Base-by-base conservation (phyloP, 2,797 vertebrate genomes). In the Diglossa cyanea region DNA sequence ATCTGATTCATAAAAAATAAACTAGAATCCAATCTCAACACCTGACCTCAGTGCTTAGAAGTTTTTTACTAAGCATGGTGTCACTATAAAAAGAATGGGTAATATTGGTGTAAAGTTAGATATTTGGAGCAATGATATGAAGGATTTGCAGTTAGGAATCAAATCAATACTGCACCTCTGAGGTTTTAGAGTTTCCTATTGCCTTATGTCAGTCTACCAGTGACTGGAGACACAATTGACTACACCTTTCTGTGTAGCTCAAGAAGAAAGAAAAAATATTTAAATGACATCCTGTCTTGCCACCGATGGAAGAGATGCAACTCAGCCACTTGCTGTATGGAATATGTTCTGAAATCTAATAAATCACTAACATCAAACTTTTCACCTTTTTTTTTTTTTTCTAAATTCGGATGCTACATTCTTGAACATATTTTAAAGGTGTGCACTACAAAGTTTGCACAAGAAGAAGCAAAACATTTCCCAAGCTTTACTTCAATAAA, bases 1-100 rank as follows among this genome's bases (percentile, higher is more conserved):
- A 99, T 99, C 98, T 98, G 98, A 99, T 99, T 99, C 98, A 98
- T 98, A 98, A 98, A 99, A 99, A 98, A 99, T 99, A 99, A 99
- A 99, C 97, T 98, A 98, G 98, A 97, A 96, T 98, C 98, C 98
- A 99, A 98, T 99, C 98, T 98, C 98, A 98, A 97, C 98, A 99
- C 99, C 98, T 99, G 98, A 98, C 98, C 97, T 98, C 96, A 83
- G 97, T 97, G 98, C 99, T 99, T 98, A 98, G 98, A 98, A 98
- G 98, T 98, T 98, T 98, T 98, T 97, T 97, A 98, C 97, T 97
- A 98, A 98, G 97, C 97, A 97, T 96, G 96, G 97, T 98, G 97
- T 98, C 98, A 98, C 98, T 98, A 98, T 98, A 98, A 98, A 98
- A 98, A 98, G 98, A 98, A 98, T 98, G 97, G 96, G 96, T 98